Percentiles rank a stretch among this genome's conserved stretches.
Conservation (phyloP, 2,113 vertebrate species). For the Neopipo cinnamomea region DNA sequence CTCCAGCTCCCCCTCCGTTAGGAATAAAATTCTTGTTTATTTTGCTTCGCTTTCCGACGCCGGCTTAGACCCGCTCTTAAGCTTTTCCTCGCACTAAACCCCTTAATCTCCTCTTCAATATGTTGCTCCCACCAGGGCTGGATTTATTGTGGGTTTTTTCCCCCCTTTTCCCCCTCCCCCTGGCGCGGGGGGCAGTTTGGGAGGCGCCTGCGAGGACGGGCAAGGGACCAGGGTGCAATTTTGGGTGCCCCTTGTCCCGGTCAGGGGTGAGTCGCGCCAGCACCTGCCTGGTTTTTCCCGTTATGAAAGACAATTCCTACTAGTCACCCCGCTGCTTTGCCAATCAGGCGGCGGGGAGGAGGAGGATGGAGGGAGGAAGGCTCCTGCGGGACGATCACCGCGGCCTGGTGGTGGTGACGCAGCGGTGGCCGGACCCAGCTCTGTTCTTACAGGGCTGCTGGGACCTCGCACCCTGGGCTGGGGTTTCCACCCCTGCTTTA, state of each 20-base stretch:
- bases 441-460: not conserved
- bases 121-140: constrained; percentile 31
- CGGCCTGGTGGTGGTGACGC: not conserved
- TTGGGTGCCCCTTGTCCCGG: not conserved
- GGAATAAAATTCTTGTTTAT: constrained; percentile 41
- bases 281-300: not conserved
- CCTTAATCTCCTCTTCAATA: constrained; percentile 57
- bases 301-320: not conserved
- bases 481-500: not conserved
- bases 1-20: not conserved
- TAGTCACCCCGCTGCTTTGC: not conserved
- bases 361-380: constrained; percentile 5
- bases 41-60: constrained; percentile 26
- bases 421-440: not conserved
- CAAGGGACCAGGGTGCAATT: not conserved
- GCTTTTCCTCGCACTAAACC: constrained; percentile 54
- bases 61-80: constrained; percentile 42
- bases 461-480: not conserved
- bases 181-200: not conserved
- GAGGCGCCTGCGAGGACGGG: not conserved
- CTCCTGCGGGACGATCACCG: not conserved
- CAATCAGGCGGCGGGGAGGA: not conserved
- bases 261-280: not conserved
- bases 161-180: not conserved
- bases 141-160: not conserved